phyloP scores from a whole-genome alignment of 2,888 invertebrate genomes.

The Chrysolina americana region DNA sequence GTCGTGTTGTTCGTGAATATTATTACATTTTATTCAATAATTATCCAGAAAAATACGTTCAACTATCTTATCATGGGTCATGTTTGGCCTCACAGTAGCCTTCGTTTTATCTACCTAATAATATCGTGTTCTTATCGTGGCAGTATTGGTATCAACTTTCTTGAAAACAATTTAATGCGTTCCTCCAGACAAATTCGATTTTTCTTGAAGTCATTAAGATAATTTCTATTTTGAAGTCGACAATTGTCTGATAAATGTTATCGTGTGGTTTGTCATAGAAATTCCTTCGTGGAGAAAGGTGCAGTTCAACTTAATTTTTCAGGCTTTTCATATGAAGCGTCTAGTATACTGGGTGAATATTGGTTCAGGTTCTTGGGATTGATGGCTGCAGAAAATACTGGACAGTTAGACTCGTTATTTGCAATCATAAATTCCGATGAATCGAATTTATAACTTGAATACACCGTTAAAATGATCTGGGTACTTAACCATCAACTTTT shows the following conservation, averaged over 20 bases:
- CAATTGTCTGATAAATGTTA: slow-evolving; percentile 12
- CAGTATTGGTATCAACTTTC: slow-evolving; percentile 12
- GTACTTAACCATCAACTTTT: too few species aligned
- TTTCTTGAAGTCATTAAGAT: slow-evolving; percentile 12
- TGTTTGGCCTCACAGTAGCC: background rate
- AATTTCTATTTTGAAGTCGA: slow-evolving; percentile 19
- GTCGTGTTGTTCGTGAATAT: background rate
- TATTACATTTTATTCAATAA: background rate
- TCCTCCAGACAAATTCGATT: slow-evolving; percentile 4
- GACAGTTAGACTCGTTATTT: too few species aligned
- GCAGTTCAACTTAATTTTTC: background rate
- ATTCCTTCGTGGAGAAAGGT: background rate
- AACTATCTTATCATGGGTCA: slow-evolving; percentile 1
- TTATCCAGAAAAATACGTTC: background rate
- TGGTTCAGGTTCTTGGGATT: too few species aligned
- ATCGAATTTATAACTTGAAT: too few species aligned
- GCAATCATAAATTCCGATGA: too few species aligned
- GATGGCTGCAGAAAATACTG: too few species aligned
- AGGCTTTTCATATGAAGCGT: background rate
- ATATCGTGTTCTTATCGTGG: background rate
- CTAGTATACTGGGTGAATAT: too few species aligned
- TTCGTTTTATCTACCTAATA: slow-evolving; percentile 15
- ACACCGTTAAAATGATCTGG: too few species aligned
- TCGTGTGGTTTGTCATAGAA: slow-evolving; percentile 1
- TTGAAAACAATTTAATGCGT: slow-evolving; percentile 14